Percentiles rank a stretch among this genome's conserved stretches.
Conservation (phyloP, 2,888 invertebrate genomes). For the Thalpophila matura region DNA sequence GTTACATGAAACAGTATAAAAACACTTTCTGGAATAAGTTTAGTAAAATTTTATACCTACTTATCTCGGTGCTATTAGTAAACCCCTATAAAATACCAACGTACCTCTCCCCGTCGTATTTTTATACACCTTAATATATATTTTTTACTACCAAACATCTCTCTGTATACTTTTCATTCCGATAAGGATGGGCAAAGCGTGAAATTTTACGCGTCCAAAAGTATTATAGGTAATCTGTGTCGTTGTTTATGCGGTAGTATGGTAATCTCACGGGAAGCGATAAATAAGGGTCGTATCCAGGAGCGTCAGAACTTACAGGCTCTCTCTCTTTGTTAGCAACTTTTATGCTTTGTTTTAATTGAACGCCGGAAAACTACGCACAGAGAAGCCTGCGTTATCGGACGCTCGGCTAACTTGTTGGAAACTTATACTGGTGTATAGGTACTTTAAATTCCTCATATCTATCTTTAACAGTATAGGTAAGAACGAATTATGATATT, state of each 20-base stretch:
- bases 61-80: conserved; percentile 58
- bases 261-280: conserved; percentile 76
- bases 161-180: conserved; percentile 60
- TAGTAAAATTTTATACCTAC: conserved; percentile 49
- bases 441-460: conserved; percentile 12
- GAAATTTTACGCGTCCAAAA: conserved; percentile 71
- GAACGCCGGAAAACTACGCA: conserved; percentile 63
- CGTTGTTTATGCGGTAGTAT: conserved; percentile 72
- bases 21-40: conserved; percentile 42
- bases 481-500: not conserved
- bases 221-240: conserved; percentile 69
- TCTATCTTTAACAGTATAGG: not conserved
- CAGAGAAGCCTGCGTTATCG: conserved; percentile 40
- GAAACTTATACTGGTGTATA: conserved; percentile 36
- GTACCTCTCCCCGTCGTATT: conserved; percentile 36
- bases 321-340: conserved; percentile 74
- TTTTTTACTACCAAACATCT: conserved; percentile 60
- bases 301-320: conserved; percentile 71
- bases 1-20: conserved; percentile 30
- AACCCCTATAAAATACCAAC: conserved; percentile 59
- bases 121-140: conserved; percentile 55
- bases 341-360: conserved; percentile 77
- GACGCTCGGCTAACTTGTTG: conserved; percentile 20
- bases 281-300: conserved; percentile 72
- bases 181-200: conserved; percentile 65